Evolutionary conservation across 2,113 vertebrate genomes (phyloP).

Genomic region (Setophaga coronata): DNA sequence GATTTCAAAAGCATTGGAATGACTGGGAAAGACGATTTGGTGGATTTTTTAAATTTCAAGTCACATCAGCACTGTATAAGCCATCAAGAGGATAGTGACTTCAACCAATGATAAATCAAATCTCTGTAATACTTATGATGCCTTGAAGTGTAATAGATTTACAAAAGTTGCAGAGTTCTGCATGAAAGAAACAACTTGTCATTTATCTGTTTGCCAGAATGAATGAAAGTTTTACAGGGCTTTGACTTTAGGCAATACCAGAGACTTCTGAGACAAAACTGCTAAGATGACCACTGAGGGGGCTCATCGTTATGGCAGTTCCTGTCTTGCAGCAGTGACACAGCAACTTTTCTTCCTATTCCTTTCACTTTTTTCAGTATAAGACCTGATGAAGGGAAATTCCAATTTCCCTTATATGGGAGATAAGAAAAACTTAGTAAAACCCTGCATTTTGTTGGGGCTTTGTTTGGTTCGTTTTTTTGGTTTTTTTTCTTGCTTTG

Average conservation of each 20-base stretch:
- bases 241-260: slow-evolving; percentile 28
- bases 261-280: slow-evolving; percentile 14
- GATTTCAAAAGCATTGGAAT: neutral
- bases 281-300: slow-evolving; percentile 1
- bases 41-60: neutral
- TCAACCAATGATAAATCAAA: neutral
- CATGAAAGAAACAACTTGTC: neutral
- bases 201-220: neutral
- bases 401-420: neutral
- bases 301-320: slow-evolving; percentile 59
- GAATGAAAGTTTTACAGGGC: neutral
- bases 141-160: neutral
- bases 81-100: neutral
- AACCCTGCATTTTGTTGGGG: neutral
- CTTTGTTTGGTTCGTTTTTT: neutral
- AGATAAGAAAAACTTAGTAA: neutral
- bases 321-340: slow-evolving; percentile 47
- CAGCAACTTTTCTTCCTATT: slow-evolving; percentile 37
- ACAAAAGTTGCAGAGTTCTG: neutral
- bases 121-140: neutral
- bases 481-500: neutral
- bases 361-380: neutral
- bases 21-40: neutral
- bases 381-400: neutral
- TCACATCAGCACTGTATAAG: neutral